Conservation (phyloP, 2,888 invertebrate genomes). For the Herminia tarsipennalis region DNA sequence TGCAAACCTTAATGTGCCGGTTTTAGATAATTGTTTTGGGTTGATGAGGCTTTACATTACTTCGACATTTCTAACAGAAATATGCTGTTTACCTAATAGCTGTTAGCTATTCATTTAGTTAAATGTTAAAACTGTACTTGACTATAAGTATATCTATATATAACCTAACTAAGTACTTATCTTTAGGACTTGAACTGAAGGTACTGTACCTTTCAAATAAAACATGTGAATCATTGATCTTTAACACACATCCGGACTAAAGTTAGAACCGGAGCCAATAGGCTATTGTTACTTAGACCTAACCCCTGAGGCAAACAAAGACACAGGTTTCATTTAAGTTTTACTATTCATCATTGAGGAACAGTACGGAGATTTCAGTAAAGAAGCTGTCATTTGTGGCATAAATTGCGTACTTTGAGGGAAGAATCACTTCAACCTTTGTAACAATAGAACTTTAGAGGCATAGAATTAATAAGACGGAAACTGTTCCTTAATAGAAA, state of each 20-base stretch:
- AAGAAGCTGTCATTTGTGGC: constrained; percentile 63
- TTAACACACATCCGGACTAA: constrained; percentile 28
- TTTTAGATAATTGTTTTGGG: constrained; percentile 24
- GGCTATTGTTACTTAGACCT: constrained; percentile 58
- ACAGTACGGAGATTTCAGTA: constrained; percentile 42
- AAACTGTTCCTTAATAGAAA: constrained; percentile 52
- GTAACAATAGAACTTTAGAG: constrained; percentile 37
- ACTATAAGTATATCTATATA: no score
- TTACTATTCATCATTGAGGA: constrained; percentile 57
- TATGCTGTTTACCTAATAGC: background rate
- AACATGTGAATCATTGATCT: constrained; percentile 20
- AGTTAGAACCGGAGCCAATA: constrained; percentile 39
- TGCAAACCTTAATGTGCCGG: constrained; percentile 17
- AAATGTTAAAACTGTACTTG: no score
- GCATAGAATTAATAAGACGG: constrained; percentile 52
- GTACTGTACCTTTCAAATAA: background rate
- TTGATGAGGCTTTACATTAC: background rate
- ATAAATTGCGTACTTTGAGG: constrained; percentile 50
- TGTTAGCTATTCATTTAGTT: no score
- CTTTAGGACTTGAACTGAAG: no score
- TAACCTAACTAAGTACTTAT: no score
- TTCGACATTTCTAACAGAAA: background rate
- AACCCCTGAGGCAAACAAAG: constrained; percentile 56
- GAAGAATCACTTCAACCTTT: constrained; percentile 35
- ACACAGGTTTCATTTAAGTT: constrained; percentile 61